Percentiles rank a stretch among this genome's conserved stretches.
Evolutionary conservation across 2,797 vertebrate species (phyloP).

Genomic region (Salarias fasciatus): DNA sequence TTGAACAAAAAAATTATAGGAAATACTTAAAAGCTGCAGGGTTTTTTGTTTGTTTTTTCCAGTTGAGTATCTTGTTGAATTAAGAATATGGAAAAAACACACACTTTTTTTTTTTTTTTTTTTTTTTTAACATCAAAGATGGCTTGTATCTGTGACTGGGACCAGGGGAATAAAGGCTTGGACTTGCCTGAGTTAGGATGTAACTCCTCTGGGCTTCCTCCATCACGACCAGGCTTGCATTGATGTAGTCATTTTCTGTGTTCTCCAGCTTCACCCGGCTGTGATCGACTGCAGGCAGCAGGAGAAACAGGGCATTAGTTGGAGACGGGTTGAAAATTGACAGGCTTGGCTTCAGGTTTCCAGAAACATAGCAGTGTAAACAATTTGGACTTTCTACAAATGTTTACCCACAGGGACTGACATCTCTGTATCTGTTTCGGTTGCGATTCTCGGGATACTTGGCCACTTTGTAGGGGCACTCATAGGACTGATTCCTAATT

Average conservation of each 20-base stretch:
- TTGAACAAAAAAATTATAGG: too few relatives aligned
- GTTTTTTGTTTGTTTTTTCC: too few relatives aligned
- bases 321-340: constrained; percentile 1
- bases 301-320: neutral
- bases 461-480: constrained; percentile 93
- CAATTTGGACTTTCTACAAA: constrained; percentile 9
- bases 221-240: constrained; percentile 92
- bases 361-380: neutral
- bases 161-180: neutral
- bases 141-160: too few relatives aligned
- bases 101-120: too few relatives aligned
- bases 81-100: too few relatives aligned
- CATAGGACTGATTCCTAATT: constrained; percentile 93
- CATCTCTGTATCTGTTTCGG: constrained; percentile 98
- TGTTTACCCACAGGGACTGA: constrained; percentile 94
- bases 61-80: too few relatives aligned
- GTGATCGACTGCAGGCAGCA: constrained; percentile 88
- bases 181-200: constrained; percentile 93
- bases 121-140: too few relatives aligned
- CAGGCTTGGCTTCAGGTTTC: neutral
- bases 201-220: constrained; percentile 95
- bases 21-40: too few relatives aligned
- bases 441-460: constrained; percentile 96
- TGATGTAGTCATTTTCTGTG: constrained; percentile 97
- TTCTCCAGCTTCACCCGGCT: constrained; percentile 95